Percentiles rank a stretch among this genome's conserved stretches.
Conservation (phyloP, 2,888 invertebrate species). For the Ethmia dodecea region DNA sequence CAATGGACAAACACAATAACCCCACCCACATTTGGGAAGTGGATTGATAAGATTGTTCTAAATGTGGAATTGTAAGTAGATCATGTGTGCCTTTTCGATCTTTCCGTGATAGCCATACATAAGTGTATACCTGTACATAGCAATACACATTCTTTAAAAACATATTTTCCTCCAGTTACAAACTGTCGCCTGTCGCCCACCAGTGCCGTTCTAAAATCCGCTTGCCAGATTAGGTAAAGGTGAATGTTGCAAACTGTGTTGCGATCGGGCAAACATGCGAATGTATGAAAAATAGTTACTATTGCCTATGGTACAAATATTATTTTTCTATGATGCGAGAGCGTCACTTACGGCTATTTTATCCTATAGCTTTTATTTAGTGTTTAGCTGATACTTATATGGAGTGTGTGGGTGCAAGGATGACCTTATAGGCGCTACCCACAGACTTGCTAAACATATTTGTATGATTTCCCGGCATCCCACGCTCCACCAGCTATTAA, state of each 20-base stretch:
- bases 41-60: too few relatives aligned
- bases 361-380: conserved; percentile 30
- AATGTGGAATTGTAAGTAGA: too few relatives aligned
- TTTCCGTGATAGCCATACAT: too few relatives aligned
- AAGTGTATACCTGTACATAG: too few relatives aligned
- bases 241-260: conserved; percentile 68
- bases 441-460: conserved; percentile 63
- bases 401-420: conserved; percentile 75
- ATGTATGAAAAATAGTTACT: conserved; percentile 22
- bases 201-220: conserved; percentile 69
- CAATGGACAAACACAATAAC: too few relatives aligned
- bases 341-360: conserved; percentile 26
- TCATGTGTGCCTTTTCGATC: too few relatives aligned
- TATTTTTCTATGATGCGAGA: conserved; percentile 18
- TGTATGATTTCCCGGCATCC: conserved; percentile 67
- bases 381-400: conserved; percentile 61
- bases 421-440: conserved; percentile 73
- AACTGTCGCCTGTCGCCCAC: conserved; percentile 68
- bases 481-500: conserved; percentile 57
- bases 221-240: conserved; percentile 74
- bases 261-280: conserved; percentile 28
- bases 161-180: conserved; percentile 43
- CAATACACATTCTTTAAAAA: too few relatives aligned
- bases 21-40: too few relatives aligned
- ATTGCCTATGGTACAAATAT: conserved; percentile 20